Evolutionary conservation across 2,888 invertebrate genomes (phyloP), one percentile per base, ranked within the genome.

Genomic region (Trissolcus brochymenae): DNA sequence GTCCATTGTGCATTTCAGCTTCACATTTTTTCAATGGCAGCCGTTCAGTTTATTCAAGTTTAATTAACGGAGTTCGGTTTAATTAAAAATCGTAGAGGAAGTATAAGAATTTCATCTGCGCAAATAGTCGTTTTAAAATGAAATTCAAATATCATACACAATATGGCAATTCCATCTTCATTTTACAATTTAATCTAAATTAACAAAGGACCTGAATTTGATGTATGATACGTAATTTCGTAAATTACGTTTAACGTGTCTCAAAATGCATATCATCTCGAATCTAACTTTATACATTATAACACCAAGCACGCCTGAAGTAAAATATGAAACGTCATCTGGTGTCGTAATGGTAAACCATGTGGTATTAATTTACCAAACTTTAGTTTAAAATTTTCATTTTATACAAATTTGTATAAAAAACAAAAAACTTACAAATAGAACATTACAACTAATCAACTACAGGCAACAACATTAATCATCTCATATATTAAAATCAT

Each of bases 61-160:
- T 51, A 61, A 61, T 61, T 61, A 61, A 61, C 35, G 11, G 17
- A 35, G 6, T 50, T 50, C 3, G 11, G 50, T 50, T 61, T 61
- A 61, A 61, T 61, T 61, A 50, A 61, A 61, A 51, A 61, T 61
- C 9, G 29, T 29, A 51, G 4, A 61, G 7, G 41, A 14, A 6
- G 9, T 35, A 17, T 41, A 51, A 61, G 19, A 14, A 40, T 51
- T 61, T 61, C 61, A 51, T 61, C 16, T 19, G 14, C 25, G 14
- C 35, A 4, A 6, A 13, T 51, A 17, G 17, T 13, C 51, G 17
- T 51, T 40, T 19, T 51, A 9, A 51, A 41, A 51, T 51, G 40
- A 25, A 25, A 62, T 54, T 25, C 41, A 43, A 41, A 53, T 43
- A 16, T 62, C n/a, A 43, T 41, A 53, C 43, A 62, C 35, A 53